Base-by-base conservation (phyloP, 2,797 vertebrate genomes). In the Poeciliopsis turneri region DNA sequence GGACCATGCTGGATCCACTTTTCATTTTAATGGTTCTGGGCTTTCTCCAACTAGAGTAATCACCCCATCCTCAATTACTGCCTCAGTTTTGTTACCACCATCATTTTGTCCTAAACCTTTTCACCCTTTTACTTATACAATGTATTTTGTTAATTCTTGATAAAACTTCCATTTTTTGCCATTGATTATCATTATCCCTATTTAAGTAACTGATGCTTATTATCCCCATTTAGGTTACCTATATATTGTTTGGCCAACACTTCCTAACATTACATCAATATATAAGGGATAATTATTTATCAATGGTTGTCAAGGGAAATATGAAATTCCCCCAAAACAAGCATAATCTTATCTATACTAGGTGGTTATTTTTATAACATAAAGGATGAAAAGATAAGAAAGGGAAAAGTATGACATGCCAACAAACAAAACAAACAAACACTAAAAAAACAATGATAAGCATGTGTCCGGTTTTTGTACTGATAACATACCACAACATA, bases 401-500 rank as follows among this genome's bases (percentile, higher is more conserved):
- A 12, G 13, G 7, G 10, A 41, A 68, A 68, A 12, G 20, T 25
- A 6, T 6, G 30, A 25, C 41, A 68, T 12, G 10, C 20, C 64
- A 36, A 66, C 13, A 28, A 28, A 3, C 3, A 46, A 45, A 55
- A 59, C 15, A 25, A 61, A 59, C n/a, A 16, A 16, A 61, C 57
- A 25, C 18, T 43, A 51, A 25, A 9, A 23, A 53, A 25, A 53
- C 23, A 53, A 10, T 25, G 23, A 39, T 51, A 41, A 4, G 7
- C 36, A 7, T 41, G 13, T n/a, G 39, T 55, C 15, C n/a, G 11
- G 4, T 47, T 33, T 18, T 61, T 25, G 28, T 25, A 33, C 33
- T 36, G 20, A 73, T 57, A 71, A 36, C 36, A 53, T 76, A 30
- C 30, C 16, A 68, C 49, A 80, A 66, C 28, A 61, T 66, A 13